Conservation (phyloP, 2,113 vertebrate genomes). For the Carettochelys insculpta region DNA sequence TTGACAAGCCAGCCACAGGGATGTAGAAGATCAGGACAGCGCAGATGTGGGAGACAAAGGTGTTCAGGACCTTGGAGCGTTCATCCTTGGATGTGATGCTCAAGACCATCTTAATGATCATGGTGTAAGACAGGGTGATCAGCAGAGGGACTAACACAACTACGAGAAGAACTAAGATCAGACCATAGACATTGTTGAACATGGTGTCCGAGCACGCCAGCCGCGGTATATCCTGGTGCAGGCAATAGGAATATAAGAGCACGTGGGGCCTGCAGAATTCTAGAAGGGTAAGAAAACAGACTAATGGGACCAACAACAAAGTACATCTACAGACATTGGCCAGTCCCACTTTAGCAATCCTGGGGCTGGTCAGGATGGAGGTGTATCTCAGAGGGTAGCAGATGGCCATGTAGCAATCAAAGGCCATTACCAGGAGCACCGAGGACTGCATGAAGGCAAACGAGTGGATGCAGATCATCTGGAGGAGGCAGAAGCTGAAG, state of each 20-base stretch:
- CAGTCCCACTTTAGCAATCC: background rate
- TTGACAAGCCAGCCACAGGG: background rate
- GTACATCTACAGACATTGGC: background rate
- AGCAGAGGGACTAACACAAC: background rate
- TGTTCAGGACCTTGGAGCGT: conserved; percentile 5
- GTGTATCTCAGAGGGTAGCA: conserved; percentile 40
- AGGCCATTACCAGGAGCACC: conserved; percentile 1
- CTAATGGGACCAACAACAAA: background rate
- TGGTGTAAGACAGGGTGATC: conserved; percentile 1
- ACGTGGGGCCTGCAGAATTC: background rate
- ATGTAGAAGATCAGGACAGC: conserved; percentile 31
- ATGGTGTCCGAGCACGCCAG: conserved; percentile 5
- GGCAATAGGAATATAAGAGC: conserved; percentile 38
- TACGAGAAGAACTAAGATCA: conserved; percentile 9
- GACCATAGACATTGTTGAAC: background rate
- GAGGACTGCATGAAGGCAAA: conserved; percentile 23
- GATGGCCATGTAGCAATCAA: background rate
- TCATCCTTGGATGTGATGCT: conserved; percentile 13
- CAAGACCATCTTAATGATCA: conserved; percentile 22
- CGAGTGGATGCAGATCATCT: conserved; percentile 14
- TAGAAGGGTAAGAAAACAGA: conserved; percentile 10
- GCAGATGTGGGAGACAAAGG: background rate
- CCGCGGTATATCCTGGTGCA: conserved; percentile 16
- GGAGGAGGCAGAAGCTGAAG: conserved; percentile 7
- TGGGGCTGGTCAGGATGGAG: conserved; percentile 34